Conservation (phyloP, 2,797 vertebrate genomes). For the Typhlichthys eigenmanni region DNA sequence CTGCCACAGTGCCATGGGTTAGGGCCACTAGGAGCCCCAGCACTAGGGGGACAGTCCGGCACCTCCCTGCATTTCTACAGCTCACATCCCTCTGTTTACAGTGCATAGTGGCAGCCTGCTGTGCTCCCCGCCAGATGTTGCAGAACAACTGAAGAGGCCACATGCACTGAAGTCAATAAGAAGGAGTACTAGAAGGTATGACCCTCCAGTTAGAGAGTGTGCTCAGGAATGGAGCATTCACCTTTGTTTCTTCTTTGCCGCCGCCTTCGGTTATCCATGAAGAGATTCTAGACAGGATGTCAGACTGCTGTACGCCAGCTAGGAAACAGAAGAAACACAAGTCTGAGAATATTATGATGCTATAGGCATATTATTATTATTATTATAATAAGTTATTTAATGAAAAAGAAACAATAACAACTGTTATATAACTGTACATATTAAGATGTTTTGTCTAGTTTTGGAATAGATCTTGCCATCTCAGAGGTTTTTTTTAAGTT, state of each 20-base stretch:
- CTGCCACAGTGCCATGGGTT: constrained; percentile 76
- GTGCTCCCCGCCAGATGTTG: constrained; percentile 66
- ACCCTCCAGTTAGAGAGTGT: constrained; percentile 49
- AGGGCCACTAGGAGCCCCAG: constrained; percentile 76
- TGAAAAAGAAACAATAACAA: not conserved
- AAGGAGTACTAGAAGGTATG: constrained; percentile 53
- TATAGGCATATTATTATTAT: too few species aligned
- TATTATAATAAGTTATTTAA: not conserved
- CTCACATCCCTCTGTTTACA: constrained; percentile 61
- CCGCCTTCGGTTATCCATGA: constrained; percentile 68
- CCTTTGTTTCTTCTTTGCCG: constrained; percentile 50
- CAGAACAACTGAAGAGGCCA: constrained; percentile 68
- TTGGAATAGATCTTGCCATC: too few species aligned
- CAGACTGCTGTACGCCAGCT: constrained; percentile 66
- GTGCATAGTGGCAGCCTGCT: constrained; percentile 70
- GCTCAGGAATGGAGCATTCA: constrained; percentile 51
- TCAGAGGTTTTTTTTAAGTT: not conserved
- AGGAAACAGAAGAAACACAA: not conserved
- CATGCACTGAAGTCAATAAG: constrained; percentile 67
- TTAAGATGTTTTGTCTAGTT: too few species aligned
- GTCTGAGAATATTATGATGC: not conserved
- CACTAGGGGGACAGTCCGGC: constrained; percentile 82
- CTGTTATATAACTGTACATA: not conserved
- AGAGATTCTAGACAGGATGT: constrained; percentile 62
- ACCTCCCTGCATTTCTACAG: constrained; percentile 45